Conservation (phyloP, 2,797 vertebrate genomes). For the Coregonus ussuriensis region DNA sequence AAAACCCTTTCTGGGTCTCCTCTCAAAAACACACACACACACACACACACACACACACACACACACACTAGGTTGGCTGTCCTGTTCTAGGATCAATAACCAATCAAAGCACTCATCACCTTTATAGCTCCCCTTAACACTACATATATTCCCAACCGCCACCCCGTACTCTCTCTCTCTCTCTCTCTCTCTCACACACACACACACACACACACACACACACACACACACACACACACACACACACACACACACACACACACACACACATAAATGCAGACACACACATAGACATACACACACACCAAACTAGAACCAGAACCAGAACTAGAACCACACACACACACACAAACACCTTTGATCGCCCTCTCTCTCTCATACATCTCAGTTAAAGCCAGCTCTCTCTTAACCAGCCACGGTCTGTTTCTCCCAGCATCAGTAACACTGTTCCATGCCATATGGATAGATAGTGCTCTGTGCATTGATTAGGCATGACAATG, state of each 20-base stretch:
- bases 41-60: conserved; percentile 3
- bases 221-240: too few relatives aligned
- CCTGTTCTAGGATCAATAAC: conserved; percentile 72
- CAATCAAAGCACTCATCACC: conserved; percentile 76
- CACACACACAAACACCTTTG: neutral
- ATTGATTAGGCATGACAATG: conserved; percentile 82
- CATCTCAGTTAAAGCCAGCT: conserved; percentile 8
- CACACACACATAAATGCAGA: neutral
- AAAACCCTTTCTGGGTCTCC: neutral
- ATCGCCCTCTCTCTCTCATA: neutral
- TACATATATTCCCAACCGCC: conserved; percentile 31
- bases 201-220: neutral
- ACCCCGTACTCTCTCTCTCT: neutral
- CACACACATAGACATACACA: neutral
- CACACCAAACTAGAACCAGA: neutral
- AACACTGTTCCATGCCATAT: conserved; percentile 29
- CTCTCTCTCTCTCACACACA: neutral
- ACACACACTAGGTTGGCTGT: conserved; percentile 31
- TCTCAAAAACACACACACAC: conserved; percentile 5
- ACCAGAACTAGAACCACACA: neutral
- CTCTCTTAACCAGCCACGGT: neutral
- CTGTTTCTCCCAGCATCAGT: conserved; percentile 15
- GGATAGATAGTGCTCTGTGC: conserved; percentile 71
- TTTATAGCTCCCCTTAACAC: conserved; percentile 68
- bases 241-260: neutral